phyloP scores from a whole-genome alignment of 2,113 vertebrate species.

The Pica pica region DNA sequence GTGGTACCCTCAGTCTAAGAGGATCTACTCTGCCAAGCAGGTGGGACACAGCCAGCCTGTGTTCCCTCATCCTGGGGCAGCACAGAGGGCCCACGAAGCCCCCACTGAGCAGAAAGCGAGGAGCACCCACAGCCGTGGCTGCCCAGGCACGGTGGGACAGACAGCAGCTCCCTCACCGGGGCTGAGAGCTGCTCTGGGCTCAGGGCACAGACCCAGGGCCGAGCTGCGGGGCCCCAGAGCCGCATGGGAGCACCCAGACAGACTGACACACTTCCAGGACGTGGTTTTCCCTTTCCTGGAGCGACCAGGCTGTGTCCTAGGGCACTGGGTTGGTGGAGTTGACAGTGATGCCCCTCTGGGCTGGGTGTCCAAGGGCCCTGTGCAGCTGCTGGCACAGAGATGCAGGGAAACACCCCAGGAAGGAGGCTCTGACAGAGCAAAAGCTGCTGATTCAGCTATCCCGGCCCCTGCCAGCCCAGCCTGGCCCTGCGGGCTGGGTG shows the following conservation, averaged over 20 bases:
- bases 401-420: not conserved
- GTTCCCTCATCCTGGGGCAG: not conserved
- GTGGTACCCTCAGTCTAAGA: not conserved
- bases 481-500: not conserved
- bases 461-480: not conserved
- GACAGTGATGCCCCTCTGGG: fast-evolving
- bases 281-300: not conserved
- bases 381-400: not conserved
- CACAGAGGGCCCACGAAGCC: not conserved
- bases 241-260: not conserved
- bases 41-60: not conserved
- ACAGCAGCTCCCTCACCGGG: not conserved
- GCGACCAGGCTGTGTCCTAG: not conserved
- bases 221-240: not conserved
- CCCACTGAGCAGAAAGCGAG: not conserved
- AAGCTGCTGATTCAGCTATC: not conserved
- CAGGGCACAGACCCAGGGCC: fast-evolving
- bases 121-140: not conserved
- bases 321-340: not conserved
- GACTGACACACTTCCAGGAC: not conserved
- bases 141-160: not conserved
- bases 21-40: not conserved
- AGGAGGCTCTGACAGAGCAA: not conserved
- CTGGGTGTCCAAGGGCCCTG: not conserved
- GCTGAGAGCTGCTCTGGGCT: not conserved